A percentile compares a stretch with the other conserved stretches of the same genome.
phyloP scores from a whole-genome alignment of 2,113 vertebrate genomes.

The Pelobates fuscus region DNA sequence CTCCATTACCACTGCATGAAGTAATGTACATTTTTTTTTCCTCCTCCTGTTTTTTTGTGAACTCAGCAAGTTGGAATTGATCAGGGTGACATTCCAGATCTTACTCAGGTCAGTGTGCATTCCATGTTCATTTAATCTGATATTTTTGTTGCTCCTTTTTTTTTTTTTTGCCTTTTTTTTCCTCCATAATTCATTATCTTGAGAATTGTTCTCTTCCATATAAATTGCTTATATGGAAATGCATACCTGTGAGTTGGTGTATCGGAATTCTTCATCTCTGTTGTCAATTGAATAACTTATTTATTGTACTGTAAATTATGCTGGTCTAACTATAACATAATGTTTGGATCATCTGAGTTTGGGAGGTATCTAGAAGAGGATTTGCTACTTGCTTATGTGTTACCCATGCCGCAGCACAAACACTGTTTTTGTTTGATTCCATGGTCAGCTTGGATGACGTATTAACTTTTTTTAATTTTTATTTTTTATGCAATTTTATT shows the following conservation, averaged over 20 bases:
- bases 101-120: conserved; percentile 90
- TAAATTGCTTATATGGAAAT: conserved; percentile 45
- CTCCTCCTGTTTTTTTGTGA: conserved; percentile 63
- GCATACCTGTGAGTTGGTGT: background rate
- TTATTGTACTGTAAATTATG: no score
- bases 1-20: conserved; percentile 54
- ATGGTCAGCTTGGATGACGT: no score
- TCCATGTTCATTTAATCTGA: conserved; percentile 68
- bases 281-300: no score
- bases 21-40: conserved; percentile 51
- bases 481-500: no score
- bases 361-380: no score
- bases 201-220: conserved; percentile 44
- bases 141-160: conserved; percentile 49
- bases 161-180: conserved; percentile 10
- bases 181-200: conserved; percentile 12
- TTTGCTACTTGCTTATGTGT: no score
- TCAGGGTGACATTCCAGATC: conserved; percentile 88
- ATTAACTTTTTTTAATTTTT: no score
- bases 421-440: no score
- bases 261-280: no score
- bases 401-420: no score
- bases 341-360: no score
- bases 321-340: no score
- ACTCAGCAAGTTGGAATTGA: conserved; percentile 93